These are phyloP conservation scores for Takifugu rubripes DNA, from an alignment of 2,797 vertebrate species.

Conservation along the genomic window DNA sequence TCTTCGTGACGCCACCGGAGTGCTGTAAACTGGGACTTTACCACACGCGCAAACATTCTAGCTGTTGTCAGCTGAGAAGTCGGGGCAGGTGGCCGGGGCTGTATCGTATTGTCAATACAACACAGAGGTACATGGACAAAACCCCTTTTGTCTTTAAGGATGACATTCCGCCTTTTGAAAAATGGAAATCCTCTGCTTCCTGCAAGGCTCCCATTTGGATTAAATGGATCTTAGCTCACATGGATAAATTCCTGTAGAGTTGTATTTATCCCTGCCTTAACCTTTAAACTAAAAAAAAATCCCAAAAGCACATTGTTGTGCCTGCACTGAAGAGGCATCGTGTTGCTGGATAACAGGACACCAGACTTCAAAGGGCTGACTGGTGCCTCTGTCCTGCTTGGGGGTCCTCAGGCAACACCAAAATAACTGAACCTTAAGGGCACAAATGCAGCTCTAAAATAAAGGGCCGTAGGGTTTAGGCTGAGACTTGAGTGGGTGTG, in stretches of 20 bases:
- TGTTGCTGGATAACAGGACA: conserved; percentile 38
- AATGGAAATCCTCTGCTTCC: conserved; percentile 46
- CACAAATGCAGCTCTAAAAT: conserved; percentile 50
- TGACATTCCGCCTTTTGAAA: conserved; percentile 53
- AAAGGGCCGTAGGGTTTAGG: conserved; percentile 46
- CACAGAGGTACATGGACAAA: conserved; percentile 48
- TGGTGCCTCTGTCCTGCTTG: conserved; percentile 47
- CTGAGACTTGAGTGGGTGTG: conserved; percentile 39
- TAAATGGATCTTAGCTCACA: conserved; percentile 31
- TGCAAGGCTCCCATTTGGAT: conserved; percentile 26
- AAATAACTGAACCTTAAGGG: conserved; percentile 62
- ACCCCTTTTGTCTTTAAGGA: conserved; percentile 54
- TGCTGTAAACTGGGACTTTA: conserved; percentile 60
- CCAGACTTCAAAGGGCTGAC: conserved; percentile 59
- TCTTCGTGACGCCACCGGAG: conserved; percentile 44
- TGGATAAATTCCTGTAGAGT: conserved; percentile 5
- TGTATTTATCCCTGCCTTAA: neutral
- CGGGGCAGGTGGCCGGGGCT: conserved; percentile 67
- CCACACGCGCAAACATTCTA: conserved; percentile 52
- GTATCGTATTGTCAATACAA: conserved; percentile 64
- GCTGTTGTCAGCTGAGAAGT: conserved; percentile 59
- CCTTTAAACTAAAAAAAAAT: conserved; percentile 15
- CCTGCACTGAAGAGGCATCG: conserved; percentile 12
- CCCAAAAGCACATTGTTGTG: neutral
- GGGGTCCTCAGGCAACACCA: conserved; percentile 45